phyloP scores from a whole-genome alignment of 2,797 vertebrate genomes.

The Urophycis tenuis region DNA sequence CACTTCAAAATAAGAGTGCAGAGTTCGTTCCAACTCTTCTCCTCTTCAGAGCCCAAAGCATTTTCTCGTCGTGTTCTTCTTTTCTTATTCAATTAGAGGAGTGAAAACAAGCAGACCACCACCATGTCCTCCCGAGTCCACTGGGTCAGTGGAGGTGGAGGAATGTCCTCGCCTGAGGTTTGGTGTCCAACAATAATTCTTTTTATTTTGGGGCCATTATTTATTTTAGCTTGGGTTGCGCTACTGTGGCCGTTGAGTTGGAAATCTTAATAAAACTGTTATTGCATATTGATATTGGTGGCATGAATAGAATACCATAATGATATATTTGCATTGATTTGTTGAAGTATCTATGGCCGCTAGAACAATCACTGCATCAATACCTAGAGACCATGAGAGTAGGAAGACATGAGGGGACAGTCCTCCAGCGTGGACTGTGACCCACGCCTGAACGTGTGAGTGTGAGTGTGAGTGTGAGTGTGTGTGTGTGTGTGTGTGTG shows the following conservation, averaged over 20 bases:
- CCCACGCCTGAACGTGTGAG: too few species aligned
- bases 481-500: too few species aligned
- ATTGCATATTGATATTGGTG: neutral
- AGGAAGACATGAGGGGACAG: neutral
- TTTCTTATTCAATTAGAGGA: conserved; percentile 17
- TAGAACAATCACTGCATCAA: neutral
- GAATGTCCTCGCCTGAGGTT: neutral
- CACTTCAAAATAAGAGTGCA: neutral
- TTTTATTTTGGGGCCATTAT: neutral
- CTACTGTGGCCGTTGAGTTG: neutral
- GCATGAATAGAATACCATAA: neutral
- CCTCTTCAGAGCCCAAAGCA: neutral
- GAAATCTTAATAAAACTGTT: neutral
- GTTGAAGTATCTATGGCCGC: neutral
- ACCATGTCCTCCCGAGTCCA: conserved; percentile 1
- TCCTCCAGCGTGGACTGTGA: too few species aligned
- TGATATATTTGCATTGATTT: neutral
- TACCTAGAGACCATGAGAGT: neutral
- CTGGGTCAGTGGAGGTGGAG: conserved; percentile 3
- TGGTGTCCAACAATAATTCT: neutral
- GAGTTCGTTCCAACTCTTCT: neutral
- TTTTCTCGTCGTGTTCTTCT: conserved; percentile 2
- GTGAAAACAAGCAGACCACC: neutral
- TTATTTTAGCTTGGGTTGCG: neutral
- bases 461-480: too few species aligned